Conservation (phyloP, 2,888 invertebrate genomes). For the Galerucella nymphaeae region DNA sequence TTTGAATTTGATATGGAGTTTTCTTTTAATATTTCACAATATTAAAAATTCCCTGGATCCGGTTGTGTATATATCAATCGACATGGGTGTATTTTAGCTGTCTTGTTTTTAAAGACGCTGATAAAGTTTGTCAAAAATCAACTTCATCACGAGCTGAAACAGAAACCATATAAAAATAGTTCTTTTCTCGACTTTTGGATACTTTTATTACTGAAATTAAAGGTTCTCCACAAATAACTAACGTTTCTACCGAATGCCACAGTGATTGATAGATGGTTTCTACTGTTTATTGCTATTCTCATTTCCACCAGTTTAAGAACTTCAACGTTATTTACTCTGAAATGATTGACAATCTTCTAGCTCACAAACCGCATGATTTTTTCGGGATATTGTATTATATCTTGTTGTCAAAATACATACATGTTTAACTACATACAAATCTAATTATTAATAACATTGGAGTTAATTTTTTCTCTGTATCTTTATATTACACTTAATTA, state of each 20-base stretch:
- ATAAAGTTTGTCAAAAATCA: no score
- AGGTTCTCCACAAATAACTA: slow-evolving; percentile 57
- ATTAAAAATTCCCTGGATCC: no score
- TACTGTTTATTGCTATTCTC: slow-evolving; percentile 41
- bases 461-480: no score
- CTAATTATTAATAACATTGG: no score
- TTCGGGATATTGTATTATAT: neutral
- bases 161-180: neutral
- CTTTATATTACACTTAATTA: no score
- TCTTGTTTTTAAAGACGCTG: no score
- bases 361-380: slow-evolving; percentile 8
- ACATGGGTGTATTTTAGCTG: no score
- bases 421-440: no score
- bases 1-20: no score
- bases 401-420: neutral
- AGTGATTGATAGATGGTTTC: slow-evolving; percentile 58
- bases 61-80: no score
- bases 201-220: slow-evolving; percentile 53
- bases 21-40: no score
- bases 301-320: slow-evolving; percentile 19
- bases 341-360: slow-evolving; percentile 18
- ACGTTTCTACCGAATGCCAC: slow-evolving; percentile 57
- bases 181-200: neutral
- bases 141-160: no score
- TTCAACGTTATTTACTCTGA: slow-evolving; percentile 11